Conservation (phyloP, 2,797 vertebrate species). For the Nasua narica region DNA sequence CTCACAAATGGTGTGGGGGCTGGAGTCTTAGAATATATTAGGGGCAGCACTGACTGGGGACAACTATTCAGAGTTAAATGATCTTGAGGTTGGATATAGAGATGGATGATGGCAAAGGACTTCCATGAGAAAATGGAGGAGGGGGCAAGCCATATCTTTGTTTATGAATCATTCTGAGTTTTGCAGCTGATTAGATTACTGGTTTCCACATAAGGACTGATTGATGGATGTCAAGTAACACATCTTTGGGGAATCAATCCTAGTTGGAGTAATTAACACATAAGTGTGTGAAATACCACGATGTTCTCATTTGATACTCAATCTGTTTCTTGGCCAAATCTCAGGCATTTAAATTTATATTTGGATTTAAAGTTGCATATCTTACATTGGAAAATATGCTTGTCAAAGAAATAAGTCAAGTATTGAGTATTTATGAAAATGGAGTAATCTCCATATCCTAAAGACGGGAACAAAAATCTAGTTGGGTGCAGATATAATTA, state of each 20-base stretch:
- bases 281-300: constrained; percentile 22
- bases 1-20: background rate
- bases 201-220: constrained; percentile 16
- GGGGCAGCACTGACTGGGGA: background rate
- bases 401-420: constrained; percentile 59
- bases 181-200: constrained; percentile 9
- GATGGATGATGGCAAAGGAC: background rate
- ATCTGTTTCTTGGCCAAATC: constrained; percentile 50
- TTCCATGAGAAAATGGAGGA: background rate
- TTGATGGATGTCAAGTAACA: constrained; percentile 21
- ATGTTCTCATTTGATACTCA: constrained; percentile 45
- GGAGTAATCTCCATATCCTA: constrained; percentile 23
- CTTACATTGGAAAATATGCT: constrained; percentile 53
- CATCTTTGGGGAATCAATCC: background rate
- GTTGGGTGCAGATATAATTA: background rate
- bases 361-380: constrained; percentile 56
- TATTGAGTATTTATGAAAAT: constrained; percentile 58
- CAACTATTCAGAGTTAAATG: background rate
- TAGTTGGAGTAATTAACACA: constrained; percentile 55
- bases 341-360: constrained; percentile 59
- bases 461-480: constrained; percentile 21
- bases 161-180: constrained; percentile 18
- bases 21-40: background rate
- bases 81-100: background rate
- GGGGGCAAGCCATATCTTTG: background rate